These are phyloP conservation scores for Tribolium castaneum DNA, from an alignment of 1,140 invertebrate genomes.

Conservation along the genomic window DNA sequence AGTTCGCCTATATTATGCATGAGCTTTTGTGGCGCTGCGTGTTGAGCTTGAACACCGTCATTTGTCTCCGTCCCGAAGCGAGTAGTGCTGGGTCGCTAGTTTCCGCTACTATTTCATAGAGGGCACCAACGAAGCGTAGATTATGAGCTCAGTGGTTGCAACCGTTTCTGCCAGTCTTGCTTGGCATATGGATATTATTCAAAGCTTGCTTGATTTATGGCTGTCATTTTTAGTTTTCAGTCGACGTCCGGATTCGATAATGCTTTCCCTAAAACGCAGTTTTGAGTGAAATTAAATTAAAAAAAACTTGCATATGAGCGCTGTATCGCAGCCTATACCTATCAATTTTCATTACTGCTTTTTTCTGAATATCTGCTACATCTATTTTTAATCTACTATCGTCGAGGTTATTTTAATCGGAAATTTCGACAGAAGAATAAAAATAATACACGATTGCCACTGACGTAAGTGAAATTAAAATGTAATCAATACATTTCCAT, in stretches of 20 bases:
- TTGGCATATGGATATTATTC: slow-evolving; percentile 42
- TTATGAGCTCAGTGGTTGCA: slow-evolving; percentile 41
- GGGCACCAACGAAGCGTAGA: slow-evolving; percentile 47
- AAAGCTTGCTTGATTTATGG: slow-evolving; percentile 39
- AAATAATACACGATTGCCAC: not conserved
- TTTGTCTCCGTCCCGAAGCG: slow-evolving; percentile 7
- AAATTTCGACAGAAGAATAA: not conserved
- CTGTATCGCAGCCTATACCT: not conserved
- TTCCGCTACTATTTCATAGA: slow-evolving; percentile 55
- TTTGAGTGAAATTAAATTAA: slow-evolving; percentile 17
- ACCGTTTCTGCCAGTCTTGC: slow-evolving; percentile 34
- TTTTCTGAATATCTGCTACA: not conserved
- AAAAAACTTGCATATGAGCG: not conserved
- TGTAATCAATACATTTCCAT: not conserved
- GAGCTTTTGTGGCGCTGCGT: slow-evolving; percentile 53
- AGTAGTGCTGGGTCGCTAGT: slow-evolving; percentile 39
- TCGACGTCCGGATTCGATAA: slow-evolving; percentile 33
- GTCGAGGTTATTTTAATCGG: not conserved
- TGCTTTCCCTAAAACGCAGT: slow-evolving; percentile 26
- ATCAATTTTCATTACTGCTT: not conserved
- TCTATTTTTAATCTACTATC: not conserved
- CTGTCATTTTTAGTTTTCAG: slow-evolving; percentile 37
- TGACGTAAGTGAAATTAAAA: not conserved
- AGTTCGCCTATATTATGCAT: slow-evolving; percentile 31
- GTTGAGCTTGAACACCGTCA: slow-evolving; percentile 40